phyloP scores from a whole-genome alignment of 2,113 vertebrate species.

The Tetrax tetrax region DNA sequence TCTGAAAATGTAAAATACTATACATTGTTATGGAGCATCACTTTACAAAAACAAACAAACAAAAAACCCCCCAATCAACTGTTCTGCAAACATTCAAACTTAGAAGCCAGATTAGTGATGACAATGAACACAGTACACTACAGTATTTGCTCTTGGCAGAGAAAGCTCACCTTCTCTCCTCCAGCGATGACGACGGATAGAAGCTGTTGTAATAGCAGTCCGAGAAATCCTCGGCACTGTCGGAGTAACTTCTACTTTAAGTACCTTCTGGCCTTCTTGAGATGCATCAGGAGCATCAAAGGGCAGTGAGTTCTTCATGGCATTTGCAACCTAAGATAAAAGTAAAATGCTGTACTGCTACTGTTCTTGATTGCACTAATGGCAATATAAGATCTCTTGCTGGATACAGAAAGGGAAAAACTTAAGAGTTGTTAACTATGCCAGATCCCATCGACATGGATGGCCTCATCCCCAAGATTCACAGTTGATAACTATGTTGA shows the following conservation, averaged over 20 bases:
- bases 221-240: slow-evolving; percentile 94
- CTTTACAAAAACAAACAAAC: slow-evolving; percentile 23
- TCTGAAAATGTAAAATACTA: slow-evolving; percentile 39
- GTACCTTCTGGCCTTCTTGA: slow-evolving; percentile 88
- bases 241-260: slow-evolving; percentile 95
- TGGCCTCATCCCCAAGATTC: background rate
- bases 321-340: slow-evolving; percentile 88
- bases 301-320: slow-evolving; percentile 95
- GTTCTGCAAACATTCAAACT: slow-evolving; percentile 34
- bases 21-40: background rate
- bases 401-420: background rate
- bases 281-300: slow-evolving; percentile 88
- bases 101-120: slow-evolving; percentile 40
- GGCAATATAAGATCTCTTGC: background rate
- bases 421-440: background rate
- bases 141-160: background rate
- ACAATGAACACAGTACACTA: background rate
- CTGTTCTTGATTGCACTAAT: background rate
- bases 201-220: slow-evolving; percentile 95
- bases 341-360: slow-evolving; percentile 4
- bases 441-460: background rate
- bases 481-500: background rate
- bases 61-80: background rate
- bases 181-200: slow-evolving; percentile 97
- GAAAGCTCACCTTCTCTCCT: slow-evolving; percentile 89